phyloP scores from a whole-genome alignment of 2,888 invertebrate genomes.

The Sphaerophoria taeniata region DNA sequence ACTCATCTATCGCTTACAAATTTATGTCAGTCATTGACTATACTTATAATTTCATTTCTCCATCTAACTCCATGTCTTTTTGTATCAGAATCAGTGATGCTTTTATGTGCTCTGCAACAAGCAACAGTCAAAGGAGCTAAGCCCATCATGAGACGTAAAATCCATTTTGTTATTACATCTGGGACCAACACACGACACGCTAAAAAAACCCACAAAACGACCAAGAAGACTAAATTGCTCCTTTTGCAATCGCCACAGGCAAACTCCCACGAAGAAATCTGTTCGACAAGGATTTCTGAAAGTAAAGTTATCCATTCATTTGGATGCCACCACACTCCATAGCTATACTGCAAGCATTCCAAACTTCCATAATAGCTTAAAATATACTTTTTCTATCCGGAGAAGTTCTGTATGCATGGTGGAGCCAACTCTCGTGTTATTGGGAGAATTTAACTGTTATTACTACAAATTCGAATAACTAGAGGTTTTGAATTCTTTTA shows the following conservation, averaged over 20 bases:
- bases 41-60: slow-evolving; percentile 60
- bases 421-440: slow-evolving; percentile 50
- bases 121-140: slow-evolving; percentile 50
- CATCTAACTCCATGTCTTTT: slow-evolving; percentile 50
- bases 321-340: slow-evolving; percentile 45
- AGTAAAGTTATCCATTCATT: slow-evolving; percentile 72
- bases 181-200: slow-evolving; percentile 60
- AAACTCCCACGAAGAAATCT: slow-evolving; percentile 63
- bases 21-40: slow-evolving; percentile 67
- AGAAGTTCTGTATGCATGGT: background rate
- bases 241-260: background rate
- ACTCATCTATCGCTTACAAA: slow-evolving; percentile 26
- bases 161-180: slow-evolving; percentile 73
- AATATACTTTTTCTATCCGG: slow-evolving; percentile 9
- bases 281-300: slow-evolving; percentile 74
- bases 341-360: slow-evolving; percentile 45
- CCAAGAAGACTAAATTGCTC: background rate
- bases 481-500: slow-evolving; percentile 32
- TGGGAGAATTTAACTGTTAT: slow-evolving; percentile 47
- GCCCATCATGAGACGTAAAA: slow-evolving; percentile 58
- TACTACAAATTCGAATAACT: slow-evolving; percentile 64
- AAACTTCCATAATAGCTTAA: slow-evolving; percentile 53
- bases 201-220: slow-evolving; percentile 18
- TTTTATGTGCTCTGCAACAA: background rate
- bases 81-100: background rate